These are phyloP conservation scores for Allobates femoralis DNA, from an alignment of 2,797 vertebrate species.

Conservation along the genomic window DNA sequence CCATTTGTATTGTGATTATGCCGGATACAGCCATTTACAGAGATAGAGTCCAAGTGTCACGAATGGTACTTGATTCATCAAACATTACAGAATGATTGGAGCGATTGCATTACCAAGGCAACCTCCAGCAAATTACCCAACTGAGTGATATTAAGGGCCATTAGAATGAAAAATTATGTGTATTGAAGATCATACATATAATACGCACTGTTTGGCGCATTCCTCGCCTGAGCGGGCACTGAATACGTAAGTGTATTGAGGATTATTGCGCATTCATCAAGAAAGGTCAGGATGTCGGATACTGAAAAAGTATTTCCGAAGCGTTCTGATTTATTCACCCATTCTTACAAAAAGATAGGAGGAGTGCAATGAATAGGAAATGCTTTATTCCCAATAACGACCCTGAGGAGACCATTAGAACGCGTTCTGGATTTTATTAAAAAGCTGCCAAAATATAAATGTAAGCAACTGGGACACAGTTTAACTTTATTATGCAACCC, in stretches of 20 bases:
- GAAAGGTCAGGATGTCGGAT: conserved; percentile 1
- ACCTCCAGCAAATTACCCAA: conserved; percentile 45
- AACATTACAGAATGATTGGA: conserved; percentile 34
- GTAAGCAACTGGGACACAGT: neutral
- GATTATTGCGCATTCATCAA: conserved; percentile 23
- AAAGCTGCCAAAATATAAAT: neutral
- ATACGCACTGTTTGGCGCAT: neutral
- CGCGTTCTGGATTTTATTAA: neutral
- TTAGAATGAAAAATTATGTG: conserved; percentile 33
- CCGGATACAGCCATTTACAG: conserved; percentile 13
- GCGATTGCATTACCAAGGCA: conserved; percentile 46
- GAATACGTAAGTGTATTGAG: neutral
- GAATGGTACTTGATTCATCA: conserved; percentile 38
- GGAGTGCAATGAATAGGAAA: neutral
- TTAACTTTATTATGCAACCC: neutral
- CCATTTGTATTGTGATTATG: conserved; percentile 28
- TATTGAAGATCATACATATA: conserved; percentile 16
- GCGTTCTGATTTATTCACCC: neutral
- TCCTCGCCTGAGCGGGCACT: neutral
- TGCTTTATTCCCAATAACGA: neutral
- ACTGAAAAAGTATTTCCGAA: neutral
- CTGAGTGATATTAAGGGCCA: conserved; percentile 34
- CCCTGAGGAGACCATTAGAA: neutral
- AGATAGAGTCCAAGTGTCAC: conserved; percentile 25
- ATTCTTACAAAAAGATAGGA: neutral